phyloP scores from a whole-genome alignment of 2,888 invertebrate species.

The Tricholauxania praeusta region DNA sequence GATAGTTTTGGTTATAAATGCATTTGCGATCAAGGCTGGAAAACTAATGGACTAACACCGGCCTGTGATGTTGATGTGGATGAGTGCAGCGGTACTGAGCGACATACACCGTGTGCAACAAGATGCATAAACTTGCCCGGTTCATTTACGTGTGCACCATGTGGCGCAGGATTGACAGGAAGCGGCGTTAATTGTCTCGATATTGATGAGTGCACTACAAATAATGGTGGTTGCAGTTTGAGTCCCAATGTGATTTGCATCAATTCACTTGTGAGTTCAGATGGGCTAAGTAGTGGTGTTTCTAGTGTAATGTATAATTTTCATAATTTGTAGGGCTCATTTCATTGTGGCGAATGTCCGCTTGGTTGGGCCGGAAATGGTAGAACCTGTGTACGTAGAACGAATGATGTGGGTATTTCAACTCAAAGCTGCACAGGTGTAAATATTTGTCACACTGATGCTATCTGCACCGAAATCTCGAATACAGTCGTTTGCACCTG shows the following conservation, averaged over 20 bases:
- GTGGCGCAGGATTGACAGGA: slow-evolving; percentile 88
- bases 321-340: slow-evolving; percentile 76
- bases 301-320: neutral
- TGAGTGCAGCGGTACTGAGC: slow-evolving; percentile 82
- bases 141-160: slow-evolving; percentile 88
- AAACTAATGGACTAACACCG: slow-evolving; percentile 75
- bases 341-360: slow-evolving; percentile 89
- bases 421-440: slow-evolving; percentile 51
- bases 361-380: slow-evolving; percentile 90
- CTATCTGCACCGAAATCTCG: slow-evolving; percentile 80
- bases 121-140: slow-evolving; percentile 93
- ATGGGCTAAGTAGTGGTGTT: neutral
- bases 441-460: slow-evolving; percentile 81
- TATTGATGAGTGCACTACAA: slow-evolving; percentile 86
- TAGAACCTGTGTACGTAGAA: slow-evolving; percentile 71
- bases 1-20: slow-evolving; percentile 79
- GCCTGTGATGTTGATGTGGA: slow-evolving; percentile 88
- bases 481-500: slow-evolving; percentile 81
- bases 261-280: slow-evolving; percentile 78
- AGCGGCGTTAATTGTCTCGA: slow-evolving; percentile 89
- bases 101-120: slow-evolving; percentile 79
- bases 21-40: slow-evolving; percentile 92
- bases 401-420: neutral
- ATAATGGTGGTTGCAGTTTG: slow-evolving; percentile 91
- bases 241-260: slow-evolving; percentile 85